phyloP scores from a whole-genome alignment of 1,140 invertebrate genomes.

The Rhizoglyphus robini region DNA sequence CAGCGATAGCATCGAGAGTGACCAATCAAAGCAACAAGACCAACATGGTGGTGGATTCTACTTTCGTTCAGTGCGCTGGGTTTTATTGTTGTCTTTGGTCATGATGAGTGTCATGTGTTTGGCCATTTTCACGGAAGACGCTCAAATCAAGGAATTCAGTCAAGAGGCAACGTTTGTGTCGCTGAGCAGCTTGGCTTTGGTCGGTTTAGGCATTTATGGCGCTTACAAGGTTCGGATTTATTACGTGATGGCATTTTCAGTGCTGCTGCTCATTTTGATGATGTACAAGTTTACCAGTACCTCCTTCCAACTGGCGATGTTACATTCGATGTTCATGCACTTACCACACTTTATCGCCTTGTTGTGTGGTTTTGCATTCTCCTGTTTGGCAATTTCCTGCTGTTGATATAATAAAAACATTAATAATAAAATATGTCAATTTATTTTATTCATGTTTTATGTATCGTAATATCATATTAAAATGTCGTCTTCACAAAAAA shows the following conservation, averaged over 20 bases:
- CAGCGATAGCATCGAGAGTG: background rate
- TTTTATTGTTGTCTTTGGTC: background rate
- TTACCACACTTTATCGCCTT: background rate
- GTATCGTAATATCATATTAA: background rate
- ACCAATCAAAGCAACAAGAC: background rate
- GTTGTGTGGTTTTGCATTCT: background rate
- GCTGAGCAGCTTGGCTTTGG: background rate
- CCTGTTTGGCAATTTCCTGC: background rate
- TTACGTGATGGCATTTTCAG: background rate
- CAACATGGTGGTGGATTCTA: background rate
- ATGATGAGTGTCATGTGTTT: background rate
- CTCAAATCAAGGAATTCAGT: background rate
- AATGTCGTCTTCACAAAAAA: background rate
- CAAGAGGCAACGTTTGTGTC: background rate
- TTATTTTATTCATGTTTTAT: background rate
- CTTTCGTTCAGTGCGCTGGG: background rate
- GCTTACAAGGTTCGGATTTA: background rate
- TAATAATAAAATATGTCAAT: background rate
- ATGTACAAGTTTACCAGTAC: background rate
- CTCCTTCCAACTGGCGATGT: background rate
- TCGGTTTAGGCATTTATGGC: background rate
- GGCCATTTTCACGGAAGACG: background rate
- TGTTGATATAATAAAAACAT: background rate
- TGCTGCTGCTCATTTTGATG: background rate
- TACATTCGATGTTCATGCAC: background rate